Evolutionary conservation across 2,113 vertebrate species (phyloP), one percentile per base, ranked within the genome.

Genomic region (Columbina picui): DNA sequence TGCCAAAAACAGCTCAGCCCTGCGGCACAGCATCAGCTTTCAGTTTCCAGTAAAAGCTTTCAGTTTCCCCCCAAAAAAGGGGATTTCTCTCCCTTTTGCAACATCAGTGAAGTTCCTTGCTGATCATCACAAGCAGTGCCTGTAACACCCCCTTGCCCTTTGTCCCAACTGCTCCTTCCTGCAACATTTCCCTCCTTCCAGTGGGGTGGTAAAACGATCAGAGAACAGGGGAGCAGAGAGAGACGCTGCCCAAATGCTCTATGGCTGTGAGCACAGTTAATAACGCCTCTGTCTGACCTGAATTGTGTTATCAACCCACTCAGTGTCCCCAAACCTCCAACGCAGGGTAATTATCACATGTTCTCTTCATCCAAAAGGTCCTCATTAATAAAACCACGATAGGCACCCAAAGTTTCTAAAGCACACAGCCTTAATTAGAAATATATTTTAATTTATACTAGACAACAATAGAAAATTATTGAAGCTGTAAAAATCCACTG

Each of bases 361-460:
- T 27, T 56, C 8, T 41, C 16, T 16, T 85, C 73, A 55, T 67
- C 41, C 32, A 53, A 23, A 73, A 64, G 26, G 7, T 50, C 84
- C 52, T 75, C 39, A 21, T 74, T 74, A 75, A 61, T 65, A 69
- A 77, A 86, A 85, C 20, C 5, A 15, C 29, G 34, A 43, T 49
- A 60, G 11, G 38, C 34, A 38, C 12, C 9, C 67, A 27, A 41
- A 26, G 14, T 50, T 96, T 43, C 93, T 14, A 82, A 95, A 95
- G 6, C 53, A 94, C 25, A 71, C 4, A 4, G n/a, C 3, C 39
- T 89, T 61, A 74, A 73, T 89, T 84, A 32, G 67, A 97, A 97
- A 96, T 80, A 75, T 68, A 4, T 77, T 96, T 97, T 97, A 87
- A 94, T 96, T 96, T 84, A 91, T 73, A 92, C 26, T 43, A 38